Evolutionary conservation across 1,140 invertebrate species (phyloP), one percentile per base, ranked within the genome.

Genomic region (Nylanderia fulva): DNA sequence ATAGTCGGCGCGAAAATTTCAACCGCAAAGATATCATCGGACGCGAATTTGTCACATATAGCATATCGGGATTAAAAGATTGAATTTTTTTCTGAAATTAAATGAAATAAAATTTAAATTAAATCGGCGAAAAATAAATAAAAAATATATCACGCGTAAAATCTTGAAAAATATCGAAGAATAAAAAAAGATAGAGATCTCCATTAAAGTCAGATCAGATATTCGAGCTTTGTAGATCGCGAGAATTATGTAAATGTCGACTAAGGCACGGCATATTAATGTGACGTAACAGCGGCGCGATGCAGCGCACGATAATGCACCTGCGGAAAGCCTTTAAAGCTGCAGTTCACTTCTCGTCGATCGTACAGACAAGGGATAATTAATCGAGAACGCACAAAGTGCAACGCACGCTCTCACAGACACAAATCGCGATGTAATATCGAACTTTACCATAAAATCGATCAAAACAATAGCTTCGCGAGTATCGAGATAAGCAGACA

Each of bases 381-480:
- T 79, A 85, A 85, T 85, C 33, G 56, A 39, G 64, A 68, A 45
- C 45, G 13, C 29, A 68, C 48, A 63, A 79, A 58, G 21, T 68
- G 61, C 45, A 36, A 76, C n/a, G n/a, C 45, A 56, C 60, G 52
- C 52, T n/a, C 27, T 45, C 29, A 39, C 4, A 29, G 29, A 64
- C 48, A 64, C 64, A 64, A 85, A 33, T 77, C 13, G 48, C 9
- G 13, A 21, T 52, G 36, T 24, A 13, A n/a, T 15, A 66, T 79
- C 66, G 48, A 52, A 21, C 58, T 60, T 85, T 39, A 33, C 58
- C 27, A 29, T 61, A 69, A 52, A 69, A n/a, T 84, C 27, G 36
- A 5, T 18, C 18, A 11, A 15, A 48, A 52, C 15, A 27, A 58
- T 54, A 56, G 33, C 13, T 45, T 42, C 11, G 18, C 27, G 39